Base-by-base conservation (phyloP, 30 jellyfish, hydroid and myxozoan species). In the Mastigias papua region DNA sequence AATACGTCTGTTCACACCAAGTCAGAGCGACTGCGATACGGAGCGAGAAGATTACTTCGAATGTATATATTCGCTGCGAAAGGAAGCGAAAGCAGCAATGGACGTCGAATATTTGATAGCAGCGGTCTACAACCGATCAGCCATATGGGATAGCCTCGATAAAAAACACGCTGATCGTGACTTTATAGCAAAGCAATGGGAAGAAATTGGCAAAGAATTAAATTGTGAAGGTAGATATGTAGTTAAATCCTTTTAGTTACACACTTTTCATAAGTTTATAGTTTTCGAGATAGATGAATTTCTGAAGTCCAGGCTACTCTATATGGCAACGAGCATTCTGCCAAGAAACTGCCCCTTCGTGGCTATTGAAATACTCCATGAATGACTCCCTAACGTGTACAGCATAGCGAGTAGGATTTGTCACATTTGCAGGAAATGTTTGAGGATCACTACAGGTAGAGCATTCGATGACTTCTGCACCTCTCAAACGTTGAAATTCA, bases 331-430 rank as follows among this genome's bases (percentile, higher is more conserved):
- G n/a, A n/a, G n/a, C n/a, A n/a, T n/a, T n/a, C n/a, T n/a, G n/a
- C n/a, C n/a, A n/a, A n/a, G n/a, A n/a, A n/a, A n/a, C n/a, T n/a
- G n/a, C n/a, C n/a, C n/a, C n/a, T n/a, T n/a, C n/a, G n/a, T n/a
- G n/a, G n/a, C n/a, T n/a, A n/a, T n/a, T n/a, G n/a, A n/a, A n/a
- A n/a, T n/a, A n/a, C n/a, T 68, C n/a, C 80, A 68, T 68, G 80
- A 68, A 68, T 68, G 80, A 68, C 80, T 68, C 80, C 29, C 80
- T 60, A 68, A 68, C 51, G 27, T 68, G 80, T 60, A 68, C 80
- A 68, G 80, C 80, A 68, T 68, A 27, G 80, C 80, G 80, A 7
- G 80, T 68, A 7, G 80, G 50, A 25, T 68, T 68, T 10, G 27
- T 68, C 61, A n/a, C n/a, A n/a, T n/a, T n/a, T n/a, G n/a, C n/a